Evolutionary conservation across 2,113 vertebrate species (phyloP).

Genomic region (Sardina pilchardus): DNA sequence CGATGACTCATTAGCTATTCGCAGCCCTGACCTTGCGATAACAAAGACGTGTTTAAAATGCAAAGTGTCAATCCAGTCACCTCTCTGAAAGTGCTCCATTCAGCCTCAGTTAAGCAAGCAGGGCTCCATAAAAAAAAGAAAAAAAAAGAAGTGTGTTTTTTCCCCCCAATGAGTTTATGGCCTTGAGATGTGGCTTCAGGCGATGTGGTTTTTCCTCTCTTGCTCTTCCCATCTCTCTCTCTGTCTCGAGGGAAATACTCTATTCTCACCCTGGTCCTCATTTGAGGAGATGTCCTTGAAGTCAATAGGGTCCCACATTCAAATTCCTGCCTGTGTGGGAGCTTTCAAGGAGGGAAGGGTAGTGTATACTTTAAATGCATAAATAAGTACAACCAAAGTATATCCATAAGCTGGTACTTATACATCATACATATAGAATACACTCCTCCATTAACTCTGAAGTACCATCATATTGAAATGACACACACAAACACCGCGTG

Average conservation of each 20-base stretch:
- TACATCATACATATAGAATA: too few relatives aligned
- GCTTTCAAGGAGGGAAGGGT: too few relatives aligned
- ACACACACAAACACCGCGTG: too few relatives aligned
- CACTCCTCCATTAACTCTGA: too few relatives aligned
- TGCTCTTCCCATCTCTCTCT: neutral
- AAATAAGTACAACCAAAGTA: too few relatives aligned
- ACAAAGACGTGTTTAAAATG: conserved; percentile 16
- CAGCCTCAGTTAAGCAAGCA: neutral
- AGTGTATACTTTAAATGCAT: neutral
- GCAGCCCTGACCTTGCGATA: conserved; percentile 18
- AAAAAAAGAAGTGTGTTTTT: too few relatives aligned
- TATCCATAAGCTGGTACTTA: too few relatives aligned
- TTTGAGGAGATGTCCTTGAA: neutral
- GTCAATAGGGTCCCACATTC: neutral
- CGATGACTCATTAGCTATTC: conserved; percentile 24
- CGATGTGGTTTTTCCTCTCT: neutral
- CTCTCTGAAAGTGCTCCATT: neutral
- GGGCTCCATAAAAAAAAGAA: too few relatives aligned
- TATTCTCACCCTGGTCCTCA: neutral
- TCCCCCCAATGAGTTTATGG: too few relatives aligned
- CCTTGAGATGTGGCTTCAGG: neutral
- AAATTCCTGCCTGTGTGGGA: neutral
- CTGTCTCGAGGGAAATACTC: neutral
- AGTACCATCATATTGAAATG: too few relatives aligned
- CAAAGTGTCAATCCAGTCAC: neutral